These are phyloP conservation scores for Coelinius sp. DNA, from an alignment of 2,888 invertebrate genomes.

Conservation along the genomic window DNA sequence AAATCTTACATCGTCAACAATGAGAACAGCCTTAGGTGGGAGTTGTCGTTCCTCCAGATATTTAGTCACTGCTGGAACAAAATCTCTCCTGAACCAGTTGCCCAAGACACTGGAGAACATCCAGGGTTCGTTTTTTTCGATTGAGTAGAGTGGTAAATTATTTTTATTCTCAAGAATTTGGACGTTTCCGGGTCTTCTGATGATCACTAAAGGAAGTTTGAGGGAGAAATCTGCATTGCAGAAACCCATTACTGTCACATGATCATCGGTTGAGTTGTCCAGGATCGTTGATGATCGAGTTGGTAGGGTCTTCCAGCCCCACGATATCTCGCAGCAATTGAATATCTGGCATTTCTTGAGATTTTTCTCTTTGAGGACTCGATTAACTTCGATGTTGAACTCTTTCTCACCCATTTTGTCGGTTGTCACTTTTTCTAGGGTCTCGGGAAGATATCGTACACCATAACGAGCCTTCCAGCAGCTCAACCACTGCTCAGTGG, in stretches of 20 bases:
- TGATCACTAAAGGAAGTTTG: neutral
- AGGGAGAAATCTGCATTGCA: neutral
- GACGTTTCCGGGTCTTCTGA: neutral
- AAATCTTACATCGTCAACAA: neutral
- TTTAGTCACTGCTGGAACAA: neutral
- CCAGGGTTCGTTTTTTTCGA: slow-evolving; percentile 1
- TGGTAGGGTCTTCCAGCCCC: slow-evolving; percentile 4
- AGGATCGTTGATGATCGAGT: neutral
- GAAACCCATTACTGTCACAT: slow-evolving; percentile 2
- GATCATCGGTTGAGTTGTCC: neutral
- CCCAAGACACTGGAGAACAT: slow-evolving; percentile 6
- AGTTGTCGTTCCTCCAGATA: neutral
- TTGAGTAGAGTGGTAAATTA: neutral
- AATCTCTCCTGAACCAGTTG: slow-evolving; percentile 1
- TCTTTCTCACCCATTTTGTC: neutral
- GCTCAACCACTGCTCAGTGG: neutral
- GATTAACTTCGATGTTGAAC: neutral
- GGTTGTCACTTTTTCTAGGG: neutral
- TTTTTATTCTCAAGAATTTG: neutral
- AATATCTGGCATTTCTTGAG: neutral
- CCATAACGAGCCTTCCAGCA: neutral
- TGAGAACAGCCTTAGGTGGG: neutral
- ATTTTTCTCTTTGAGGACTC: neutral
- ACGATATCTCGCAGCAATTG: slow-evolving; percentile 3
- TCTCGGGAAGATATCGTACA: neutral